Evolutionary conservation across 2,113 vertebrate genomes (phyloP).

Genomic region (Meriones unguiculatus): DNA sequence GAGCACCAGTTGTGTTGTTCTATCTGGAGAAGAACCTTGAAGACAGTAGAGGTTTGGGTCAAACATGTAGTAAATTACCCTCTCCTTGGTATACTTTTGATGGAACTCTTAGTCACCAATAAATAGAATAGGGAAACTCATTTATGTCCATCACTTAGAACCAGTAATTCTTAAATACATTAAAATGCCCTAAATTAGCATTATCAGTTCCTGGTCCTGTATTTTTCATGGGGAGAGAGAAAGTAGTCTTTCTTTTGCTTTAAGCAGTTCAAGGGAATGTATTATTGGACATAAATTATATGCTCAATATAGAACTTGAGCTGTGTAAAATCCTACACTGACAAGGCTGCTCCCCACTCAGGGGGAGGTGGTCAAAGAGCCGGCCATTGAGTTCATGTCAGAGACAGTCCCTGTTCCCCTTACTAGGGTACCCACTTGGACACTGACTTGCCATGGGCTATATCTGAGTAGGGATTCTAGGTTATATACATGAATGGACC

Average conservation of each 20-base stretch:
- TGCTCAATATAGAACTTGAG: conserved; percentile 55
- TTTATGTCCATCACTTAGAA: conserved; percentile 36
- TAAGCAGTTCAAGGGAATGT: conserved; percentile 48
- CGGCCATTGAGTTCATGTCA: no score
- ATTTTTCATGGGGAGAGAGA: neutral
- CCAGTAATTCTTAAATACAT: neutral
- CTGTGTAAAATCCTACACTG: conserved; percentile 49
- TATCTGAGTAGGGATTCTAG: no score
- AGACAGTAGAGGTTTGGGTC: neutral
- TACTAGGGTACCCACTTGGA: no score
- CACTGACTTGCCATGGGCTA: no score
- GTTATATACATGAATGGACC: no score
- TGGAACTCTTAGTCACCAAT: neutral
- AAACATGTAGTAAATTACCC: conserved; percentile 8
- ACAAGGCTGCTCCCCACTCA: neutral
- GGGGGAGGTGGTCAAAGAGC: no score
- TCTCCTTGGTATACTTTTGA: neutral
- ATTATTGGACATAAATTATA: conserved; percentile 62
- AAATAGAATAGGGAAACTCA: neutral
- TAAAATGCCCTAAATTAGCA: neutral
- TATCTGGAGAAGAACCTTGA: neutral
- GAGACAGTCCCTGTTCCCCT: no score
- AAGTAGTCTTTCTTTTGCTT: conserved; percentile 31
- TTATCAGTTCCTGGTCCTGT: neutral
- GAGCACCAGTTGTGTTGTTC: neutral